phyloP scores from a whole-genome alignment of 2,797 vertebrate species.

The Simalia tracyae region DNA sequence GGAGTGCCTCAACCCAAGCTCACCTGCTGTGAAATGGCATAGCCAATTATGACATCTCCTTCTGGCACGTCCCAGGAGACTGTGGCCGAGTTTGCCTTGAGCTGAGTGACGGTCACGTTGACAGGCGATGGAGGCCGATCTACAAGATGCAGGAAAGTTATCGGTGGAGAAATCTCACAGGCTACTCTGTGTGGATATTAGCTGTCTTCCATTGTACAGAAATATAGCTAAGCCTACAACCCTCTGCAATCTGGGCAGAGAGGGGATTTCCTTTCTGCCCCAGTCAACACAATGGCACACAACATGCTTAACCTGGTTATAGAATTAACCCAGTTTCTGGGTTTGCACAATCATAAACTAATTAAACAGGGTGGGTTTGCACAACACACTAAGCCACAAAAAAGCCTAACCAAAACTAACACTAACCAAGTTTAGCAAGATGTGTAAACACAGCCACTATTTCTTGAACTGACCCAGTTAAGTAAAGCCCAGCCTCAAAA shows the following conservation, averaged over 20 bases:
- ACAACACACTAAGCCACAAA: not conserved
- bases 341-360: not conserved
- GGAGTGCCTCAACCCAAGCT: not conserved
- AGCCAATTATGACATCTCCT: conserved; percentile 95
- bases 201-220: not conserved
- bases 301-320: not conserved
- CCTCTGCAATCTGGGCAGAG: not conserved
- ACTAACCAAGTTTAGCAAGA: not conserved
- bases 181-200: not conserved
- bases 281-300: not conserved
- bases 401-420: not conserved
- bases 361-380: not conserved
- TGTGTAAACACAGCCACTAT: not conserved
- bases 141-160: conserved; percentile 53
- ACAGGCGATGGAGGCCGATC: conserved; percentile 93
- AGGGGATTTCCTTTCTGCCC: not conserved
- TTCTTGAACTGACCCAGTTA: not conserved
- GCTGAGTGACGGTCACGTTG: conserved; percentile 93
- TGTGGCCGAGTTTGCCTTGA: conserved; percentile 92
- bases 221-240: not conserved
- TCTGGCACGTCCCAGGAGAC: conserved; percentile 97
- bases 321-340: not conserved
- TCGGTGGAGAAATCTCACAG: not conserved
- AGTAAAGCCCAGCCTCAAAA: not conserved
- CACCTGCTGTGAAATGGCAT: conserved; percentile 97